A percentile compares a stretch with the other conserved stretches of the same genome.
Conservation (phyloP, 1,140 invertebrate genomes). For the Trypoxylus dichotomus region DNA sequence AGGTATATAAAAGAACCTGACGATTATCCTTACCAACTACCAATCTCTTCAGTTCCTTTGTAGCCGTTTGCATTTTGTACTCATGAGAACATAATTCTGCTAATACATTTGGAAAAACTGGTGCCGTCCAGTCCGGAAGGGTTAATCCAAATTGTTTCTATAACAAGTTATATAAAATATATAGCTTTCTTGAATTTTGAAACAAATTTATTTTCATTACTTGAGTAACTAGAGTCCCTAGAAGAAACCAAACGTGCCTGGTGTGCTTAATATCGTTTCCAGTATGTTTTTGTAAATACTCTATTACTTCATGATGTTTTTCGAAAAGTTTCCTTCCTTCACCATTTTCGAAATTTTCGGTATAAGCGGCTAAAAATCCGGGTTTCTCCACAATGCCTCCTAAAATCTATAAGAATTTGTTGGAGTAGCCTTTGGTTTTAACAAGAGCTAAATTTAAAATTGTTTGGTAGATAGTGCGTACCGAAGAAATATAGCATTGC, state of each 20-base stretch:
- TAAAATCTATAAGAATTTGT: neutral
- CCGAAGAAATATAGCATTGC: too few relatives aligned
- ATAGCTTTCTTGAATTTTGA: neutral
- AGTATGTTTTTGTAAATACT: neutral
- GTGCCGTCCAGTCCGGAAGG: slow-evolving; percentile 62
- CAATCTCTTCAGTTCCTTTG: slow-evolving; percentile 35
- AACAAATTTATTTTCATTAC: neutral
- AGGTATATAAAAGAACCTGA: too few relatives aligned
- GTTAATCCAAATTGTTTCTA: slow-evolving; percentile 60
- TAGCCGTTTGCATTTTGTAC: slow-evolving; percentile 38
- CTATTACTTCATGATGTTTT: neutral
- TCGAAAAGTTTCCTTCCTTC: neutral
- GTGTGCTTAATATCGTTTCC: neutral
- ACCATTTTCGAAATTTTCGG: neutral
- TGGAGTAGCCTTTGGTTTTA: too few relatives aligned
- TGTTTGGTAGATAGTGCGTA: too few relatives aligned
- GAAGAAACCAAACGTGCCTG: neutral
- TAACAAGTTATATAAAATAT: slow-evolving; percentile 29
- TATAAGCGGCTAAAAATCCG: neutral
- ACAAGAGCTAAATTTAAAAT: too few relatives aligned
- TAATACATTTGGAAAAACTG: slow-evolving; percentile 60
- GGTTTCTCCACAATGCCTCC: neutral
- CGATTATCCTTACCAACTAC: too few relatives aligned
- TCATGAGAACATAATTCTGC: slow-evolving; percentile 35
- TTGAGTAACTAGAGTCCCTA: neutral